phyloP scores from a whole-genome alignment of 1,140 invertebrate genomes.

The Cotesia typhae region DNA sequence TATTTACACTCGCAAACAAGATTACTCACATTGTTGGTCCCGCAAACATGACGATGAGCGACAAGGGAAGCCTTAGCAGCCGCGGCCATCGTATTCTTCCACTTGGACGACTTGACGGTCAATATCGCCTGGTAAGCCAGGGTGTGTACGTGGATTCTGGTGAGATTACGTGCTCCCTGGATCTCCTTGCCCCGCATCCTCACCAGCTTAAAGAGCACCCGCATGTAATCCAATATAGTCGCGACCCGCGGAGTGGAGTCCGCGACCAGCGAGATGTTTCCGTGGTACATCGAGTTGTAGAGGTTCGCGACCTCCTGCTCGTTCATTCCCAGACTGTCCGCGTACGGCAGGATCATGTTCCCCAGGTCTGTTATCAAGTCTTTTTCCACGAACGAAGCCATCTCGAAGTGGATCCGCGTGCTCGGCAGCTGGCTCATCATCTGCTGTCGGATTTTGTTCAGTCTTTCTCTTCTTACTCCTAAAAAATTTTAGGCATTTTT shows the following conservation, averaged over 20 bases:
- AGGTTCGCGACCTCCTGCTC: conserved; percentile 88
- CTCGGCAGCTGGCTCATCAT: conserved; percentile 69
- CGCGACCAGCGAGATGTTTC: conserved; percentile 78
- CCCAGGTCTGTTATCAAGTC: conserved; percentile 74
- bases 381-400: conserved; percentile 85
- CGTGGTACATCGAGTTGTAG: conserved; percentile 73
- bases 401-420: conserved; percentile 85
- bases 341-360: conserved; percentile 76
- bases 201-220: conserved; percentile 75
- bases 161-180: conserved; percentile 69
- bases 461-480: conserved; percentile 72
- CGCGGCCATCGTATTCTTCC: conserved; percentile 82
- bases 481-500: conserved; percentile 35
- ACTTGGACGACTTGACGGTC: conserved; percentile 72
- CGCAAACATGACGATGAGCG: conserved; percentile 86
- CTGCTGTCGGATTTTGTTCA: conserved; percentile 75
- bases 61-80: conserved; percentile 86
- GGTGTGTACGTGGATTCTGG: conserved; percentile 86
- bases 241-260: conserved; percentile 84
- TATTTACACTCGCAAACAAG: not conserved
- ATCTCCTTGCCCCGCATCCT: conserved; percentile 61
- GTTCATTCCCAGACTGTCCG: conserved; percentile 91
- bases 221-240: conserved; percentile 84
- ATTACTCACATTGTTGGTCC: conserved; percentile 70
- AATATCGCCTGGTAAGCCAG: conserved; percentile 88